Evolutionary conservation across 2,113 vertebrate species (phyloP).

Genomic region (western clawed frog (Xenopus tropicalis)): UCB_Xtro_10.0 CM004443.2:201446501-201447000

Average conservation of each 20-base stretch:
- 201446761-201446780: neutral
- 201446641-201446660: neutral
- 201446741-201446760: constrained; percentile 27
- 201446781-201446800: constrained; percentile 21
- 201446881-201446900: too few species aligned
- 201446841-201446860: too few species aligned
- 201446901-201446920: too few species aligned
- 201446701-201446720: too few species aligned
- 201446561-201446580: too few species aligned
- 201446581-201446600: too few species aligned
- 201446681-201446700: constrained; percentile 29
- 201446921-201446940: too few species aligned
- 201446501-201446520: too few species aligned
- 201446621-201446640: constrained; percentile 1
- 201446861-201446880: too few species aligned
- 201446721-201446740: constrained; percentile 1
- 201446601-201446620: neutral
- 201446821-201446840: constrained; percentile 4
- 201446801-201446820: constrained; percentile 5
- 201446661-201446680: neutral
- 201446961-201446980: constrained; percentile 17
- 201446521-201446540: too few species aligned
- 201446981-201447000: neutral
- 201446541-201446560: too few species aligned
- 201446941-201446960: neutral